Conservation (phyloP, 2,888 invertebrate species). For the Acronicta aceris region DNA sequence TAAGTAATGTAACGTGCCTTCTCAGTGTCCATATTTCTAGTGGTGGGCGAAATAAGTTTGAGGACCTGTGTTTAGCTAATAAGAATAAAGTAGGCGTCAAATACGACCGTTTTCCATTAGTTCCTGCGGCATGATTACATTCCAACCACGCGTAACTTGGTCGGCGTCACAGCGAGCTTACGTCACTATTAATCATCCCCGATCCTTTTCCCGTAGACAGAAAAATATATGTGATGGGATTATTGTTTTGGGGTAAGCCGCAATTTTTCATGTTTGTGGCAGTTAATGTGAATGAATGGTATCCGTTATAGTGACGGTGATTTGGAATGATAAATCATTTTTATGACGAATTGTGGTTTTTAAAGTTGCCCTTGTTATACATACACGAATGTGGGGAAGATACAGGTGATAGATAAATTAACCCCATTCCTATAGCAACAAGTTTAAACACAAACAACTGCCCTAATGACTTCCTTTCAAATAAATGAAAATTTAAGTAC, state of each 20-base stretch:
- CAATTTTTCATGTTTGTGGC: conserved; percentile 41
- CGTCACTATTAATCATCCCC: conserved; percentile 58
- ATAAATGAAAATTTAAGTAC: neutral
- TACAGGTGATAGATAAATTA: neutral
- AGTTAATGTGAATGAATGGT: conserved; percentile 27
- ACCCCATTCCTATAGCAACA: neutral
- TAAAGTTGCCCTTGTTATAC: neutral
- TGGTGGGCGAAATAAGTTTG: too few species aligned
- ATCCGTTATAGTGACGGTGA: conserved; percentile 26
- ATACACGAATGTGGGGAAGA: neutral
- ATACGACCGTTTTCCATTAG: conserved; percentile 28
- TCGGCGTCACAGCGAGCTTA: conserved; percentile 57
- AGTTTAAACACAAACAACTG: neutral
- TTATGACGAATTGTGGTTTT: neutral
- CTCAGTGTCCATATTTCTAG: too few species aligned
- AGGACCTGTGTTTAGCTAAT: neutral
- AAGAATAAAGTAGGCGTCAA: conserved; percentile 1
- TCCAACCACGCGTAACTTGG: conserved; percentile 56
- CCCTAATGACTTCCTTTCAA: neutral
- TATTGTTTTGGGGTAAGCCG: conserved; percentile 42
- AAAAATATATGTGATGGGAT: conserved; percentile 48
- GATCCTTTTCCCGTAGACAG: conserved; percentile 50
- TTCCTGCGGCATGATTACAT: conserved; percentile 50
- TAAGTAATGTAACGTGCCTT: too few species aligned
- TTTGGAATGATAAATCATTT: conserved; percentile 15